Conservation (phyloP, 2,113 vertebrate species). For the Monopterus albus region DNA sequence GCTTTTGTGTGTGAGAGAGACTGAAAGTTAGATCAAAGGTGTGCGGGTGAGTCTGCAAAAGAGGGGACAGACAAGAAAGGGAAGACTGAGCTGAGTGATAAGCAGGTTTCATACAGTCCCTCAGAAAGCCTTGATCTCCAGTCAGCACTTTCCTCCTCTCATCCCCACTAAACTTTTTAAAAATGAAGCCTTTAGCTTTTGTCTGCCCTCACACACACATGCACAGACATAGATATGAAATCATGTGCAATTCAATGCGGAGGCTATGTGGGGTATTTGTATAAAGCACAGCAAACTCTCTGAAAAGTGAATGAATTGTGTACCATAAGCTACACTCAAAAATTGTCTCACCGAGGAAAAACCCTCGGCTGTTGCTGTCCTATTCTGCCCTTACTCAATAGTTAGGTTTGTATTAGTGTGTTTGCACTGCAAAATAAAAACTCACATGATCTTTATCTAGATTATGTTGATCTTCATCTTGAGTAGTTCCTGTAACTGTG, state of each 20-base stretch:
- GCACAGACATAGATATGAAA: not conserved
- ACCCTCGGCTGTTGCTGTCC: slow-evolving; percentile 1
- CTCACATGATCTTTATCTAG: too few relatives aligned
- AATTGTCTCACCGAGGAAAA: not conserved
- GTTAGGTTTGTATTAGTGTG: slow-evolving; percentile 7
- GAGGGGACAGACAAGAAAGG: slow-evolving; percentile 1
- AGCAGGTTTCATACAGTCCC: slow-evolving; percentile 30
- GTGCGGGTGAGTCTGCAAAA: not conserved
- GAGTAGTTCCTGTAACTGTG: not conserved
- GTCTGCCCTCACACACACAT: slow-evolving; percentile 6
- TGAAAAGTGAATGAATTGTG: slow-evolving; percentile 49
- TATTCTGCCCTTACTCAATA: not conserved
- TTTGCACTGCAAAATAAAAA: not conserved
- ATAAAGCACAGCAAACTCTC: slow-evolving; percentile 34
- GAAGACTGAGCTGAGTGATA: slow-evolving; percentile 34
- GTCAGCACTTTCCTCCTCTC: slow-evolving; percentile 57
- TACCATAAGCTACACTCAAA: not conserved
- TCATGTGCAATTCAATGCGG: slow-evolving; percentile 18
- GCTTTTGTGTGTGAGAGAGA: not conserved
- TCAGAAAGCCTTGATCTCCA: slow-evolving; percentile 52
- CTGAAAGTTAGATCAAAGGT: slow-evolving; percentile 23
- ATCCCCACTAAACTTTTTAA: slow-evolving; percentile 26
- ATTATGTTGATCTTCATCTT: too few relatives aligned
- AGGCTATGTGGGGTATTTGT: slow-evolving; percentile 7
- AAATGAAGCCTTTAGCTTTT: slow-evolving; percentile 28